phyloP scores from a whole-genome alignment of 2,888 invertebrate species.

The Aporophyla lueneburgensis region DNA sequence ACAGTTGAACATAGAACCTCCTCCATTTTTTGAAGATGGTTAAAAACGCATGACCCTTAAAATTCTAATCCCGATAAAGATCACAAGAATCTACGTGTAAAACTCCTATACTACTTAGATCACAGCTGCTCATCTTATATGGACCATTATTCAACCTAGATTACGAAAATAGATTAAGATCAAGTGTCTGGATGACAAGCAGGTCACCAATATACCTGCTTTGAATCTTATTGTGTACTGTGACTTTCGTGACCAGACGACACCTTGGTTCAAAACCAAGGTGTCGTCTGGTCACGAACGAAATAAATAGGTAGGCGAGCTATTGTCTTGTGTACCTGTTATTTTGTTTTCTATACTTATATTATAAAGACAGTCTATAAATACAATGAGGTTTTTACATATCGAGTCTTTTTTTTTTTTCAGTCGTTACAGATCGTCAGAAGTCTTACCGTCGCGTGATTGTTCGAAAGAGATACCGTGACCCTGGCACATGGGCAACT shows the following conservation, averaged over 20 bases:
- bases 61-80: neutral
- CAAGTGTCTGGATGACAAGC: constrained; percentile 25
- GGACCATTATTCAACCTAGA: constrained; percentile 24
- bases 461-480: too few species aligned
- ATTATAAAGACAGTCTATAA: too few species aligned
- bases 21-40: too few species aligned
- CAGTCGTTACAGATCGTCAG: too few species aligned
- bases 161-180: constrained; percentile 22
- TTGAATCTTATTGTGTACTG: neutral
- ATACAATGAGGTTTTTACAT: too few species aligned
- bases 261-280: too few species aligned
- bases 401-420: too few species aligned
- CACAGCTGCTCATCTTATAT: constrained; percentile 18
- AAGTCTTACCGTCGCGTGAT: too few species aligned
- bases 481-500: too few species aligned
- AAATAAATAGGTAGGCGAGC: neutral
- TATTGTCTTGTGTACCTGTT: neutral
- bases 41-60: neutral
- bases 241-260: too few species aligned
- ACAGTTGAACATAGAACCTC: too few species aligned
- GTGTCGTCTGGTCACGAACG: neutral
- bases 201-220: constrained; percentile 9
- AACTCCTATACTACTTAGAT: neutral
- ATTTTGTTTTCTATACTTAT: neutral
- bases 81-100: neutral